Conservation (phyloP, 2,797 vertebrate species). For the Bovichtus diacanthus region DNA sequence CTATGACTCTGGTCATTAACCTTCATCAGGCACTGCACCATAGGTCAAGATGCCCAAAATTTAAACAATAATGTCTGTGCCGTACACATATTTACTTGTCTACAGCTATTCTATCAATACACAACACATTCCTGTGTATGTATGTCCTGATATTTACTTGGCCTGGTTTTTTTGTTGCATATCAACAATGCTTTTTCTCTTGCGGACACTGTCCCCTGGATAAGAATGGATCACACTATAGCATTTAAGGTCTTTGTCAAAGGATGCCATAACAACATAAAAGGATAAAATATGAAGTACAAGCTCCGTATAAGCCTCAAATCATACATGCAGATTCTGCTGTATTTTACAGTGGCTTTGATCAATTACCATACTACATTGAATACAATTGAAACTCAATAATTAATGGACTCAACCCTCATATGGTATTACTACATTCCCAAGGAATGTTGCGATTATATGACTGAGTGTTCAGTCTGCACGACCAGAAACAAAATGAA, state of each 20-base stretch:
- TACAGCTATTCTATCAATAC: not conserved
- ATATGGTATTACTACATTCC: conserved; percentile 1
- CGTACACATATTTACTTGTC: not conserved
- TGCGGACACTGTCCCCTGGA: not conserved
- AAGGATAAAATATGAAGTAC: conserved; percentile 21
- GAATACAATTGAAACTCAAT: conserved; percentile 26
- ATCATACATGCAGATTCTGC: not conserved
- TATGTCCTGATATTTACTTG: not conserved
- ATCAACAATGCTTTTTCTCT: not conserved
- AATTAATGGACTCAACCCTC: conserved; percentile 2
- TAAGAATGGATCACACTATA: conserved; percentile 2
- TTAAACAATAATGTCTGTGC: not conserved
- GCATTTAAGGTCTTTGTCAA: conserved; percentile 3
- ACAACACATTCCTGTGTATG: not conserved
- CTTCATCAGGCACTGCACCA: not conserved
- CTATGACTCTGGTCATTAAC: not conserved
- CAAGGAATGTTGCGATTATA: conserved; percentile 6
- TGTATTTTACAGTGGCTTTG: conserved; percentile 21
- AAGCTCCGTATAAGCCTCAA: conserved; percentile 7
- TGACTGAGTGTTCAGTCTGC: conserved; percentile 19
- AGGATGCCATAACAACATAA: conserved; percentile 8
- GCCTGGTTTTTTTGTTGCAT: not conserved
- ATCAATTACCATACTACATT: not conserved
- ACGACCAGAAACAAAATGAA: conserved; percentile 35
- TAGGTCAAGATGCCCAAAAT: not conserved